phyloP scores from a whole-genome alignment of 1,140 invertebrate genomes.

The Ylistrum balloti region DNA sequence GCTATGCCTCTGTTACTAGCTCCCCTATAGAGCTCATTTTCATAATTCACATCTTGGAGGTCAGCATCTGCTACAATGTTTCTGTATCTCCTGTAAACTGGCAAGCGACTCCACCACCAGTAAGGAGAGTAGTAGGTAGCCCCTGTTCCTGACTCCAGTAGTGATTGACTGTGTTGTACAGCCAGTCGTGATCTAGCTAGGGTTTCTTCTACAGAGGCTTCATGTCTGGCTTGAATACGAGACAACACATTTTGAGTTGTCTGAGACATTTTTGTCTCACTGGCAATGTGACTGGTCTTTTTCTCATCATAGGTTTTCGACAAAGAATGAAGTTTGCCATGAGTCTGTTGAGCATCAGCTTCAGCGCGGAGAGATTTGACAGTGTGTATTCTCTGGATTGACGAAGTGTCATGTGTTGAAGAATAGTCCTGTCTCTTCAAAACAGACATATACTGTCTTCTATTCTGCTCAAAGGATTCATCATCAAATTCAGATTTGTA shows the following conservation, averaged over 20 bases:
- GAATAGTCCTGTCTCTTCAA: background rate
- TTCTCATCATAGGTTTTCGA: background rate
- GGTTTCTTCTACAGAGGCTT: background rate
- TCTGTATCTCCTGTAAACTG: background rate
- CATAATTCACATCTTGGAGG: background rate
- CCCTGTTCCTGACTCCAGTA: background rate
- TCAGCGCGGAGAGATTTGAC: background rate
- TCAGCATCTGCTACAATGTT: background rate
- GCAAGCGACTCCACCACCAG: background rate
- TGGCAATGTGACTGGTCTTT: background rate
- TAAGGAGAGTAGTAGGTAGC: background rate
- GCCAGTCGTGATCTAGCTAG: background rate
- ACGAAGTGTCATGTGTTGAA: background rate
- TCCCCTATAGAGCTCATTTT: background rate
- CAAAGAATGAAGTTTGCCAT: background rate
- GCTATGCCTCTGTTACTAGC: background rate
- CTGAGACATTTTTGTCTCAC: background rate
- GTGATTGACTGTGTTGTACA: background rate
- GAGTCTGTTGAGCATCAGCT: background rate
- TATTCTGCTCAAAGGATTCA: background rate
- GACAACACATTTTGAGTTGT: background rate
- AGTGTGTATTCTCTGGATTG: constrained; percentile 3
- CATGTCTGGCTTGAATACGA: background rate
- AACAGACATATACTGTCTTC: constrained; percentile 14
- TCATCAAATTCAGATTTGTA: background rate